Evolutionary conservation across 2,797 vertebrate genomes (phyloP), one percentile per base, ranked within the genome.

Genomic region (Gymnocypris eckloni): DNA sequence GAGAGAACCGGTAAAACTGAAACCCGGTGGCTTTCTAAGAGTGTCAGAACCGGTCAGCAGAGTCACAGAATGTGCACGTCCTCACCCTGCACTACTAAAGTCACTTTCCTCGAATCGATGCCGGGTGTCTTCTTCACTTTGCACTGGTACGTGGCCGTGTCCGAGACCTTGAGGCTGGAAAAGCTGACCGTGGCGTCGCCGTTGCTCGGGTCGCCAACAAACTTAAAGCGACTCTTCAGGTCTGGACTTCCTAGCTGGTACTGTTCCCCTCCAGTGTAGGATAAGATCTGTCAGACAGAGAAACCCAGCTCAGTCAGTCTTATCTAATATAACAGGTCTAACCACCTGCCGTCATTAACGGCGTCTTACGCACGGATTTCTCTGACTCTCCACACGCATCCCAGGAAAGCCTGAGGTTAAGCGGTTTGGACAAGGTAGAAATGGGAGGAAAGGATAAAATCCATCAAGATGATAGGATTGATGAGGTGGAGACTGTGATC

Each of bases 51-150:
- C 7, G 45, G 81, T 20, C 45, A 70, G 33, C 25, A 54, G 54
- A 79, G 50, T 72, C 12, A 59, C 20, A 37, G 33, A n/a, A 82
- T 37, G 84, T 22, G 64, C 82, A 4, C 2, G 10, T 83, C 54
- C 79, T 92, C 93, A 99, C 97, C 97, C 95, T 96, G 90, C 43
- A 99, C 96, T 0, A 95, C 93, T 86, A 99, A 88, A 0, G 96
- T 96, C 89, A 97, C 93, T 91, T 96, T 97, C 25, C 95, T 92
- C 39, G 91, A 95, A 83, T 97, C 97, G 4, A 96, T 93, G 2
- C 96, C 96, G 0, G 97, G 97, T 5, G 95, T 91, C 89, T 97
- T 99, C 95, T 97, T 98, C 78, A 99, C 97, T 84, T 96, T 97
- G 72, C 98, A 99, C 93, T 97, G 96, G 79, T 98, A 99, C 25